Percentiles rank a stretch among this genome's conserved stretches.
Conservation (phyloP, 2,113 vertebrate genomes). For the Zosterops lateralis region DNA sequence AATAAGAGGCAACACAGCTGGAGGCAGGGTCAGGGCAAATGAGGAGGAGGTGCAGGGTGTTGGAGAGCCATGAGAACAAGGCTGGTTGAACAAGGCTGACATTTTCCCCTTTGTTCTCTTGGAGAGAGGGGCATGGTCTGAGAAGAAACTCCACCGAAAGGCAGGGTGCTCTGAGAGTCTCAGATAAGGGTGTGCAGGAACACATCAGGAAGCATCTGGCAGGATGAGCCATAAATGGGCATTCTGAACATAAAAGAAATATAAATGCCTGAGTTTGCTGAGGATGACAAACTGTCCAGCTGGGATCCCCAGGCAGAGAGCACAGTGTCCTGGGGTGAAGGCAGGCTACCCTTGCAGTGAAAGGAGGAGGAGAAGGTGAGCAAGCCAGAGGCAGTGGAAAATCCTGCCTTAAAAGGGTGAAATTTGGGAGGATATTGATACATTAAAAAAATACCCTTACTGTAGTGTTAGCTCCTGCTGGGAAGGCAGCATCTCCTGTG, state of each 20-base stretch:
- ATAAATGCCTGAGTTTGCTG: not conserved
- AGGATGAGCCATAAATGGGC: not conserved
- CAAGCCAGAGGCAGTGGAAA: not conserved
- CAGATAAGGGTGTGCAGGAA: constrained; percentile 8
- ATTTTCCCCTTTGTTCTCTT: not conserved
- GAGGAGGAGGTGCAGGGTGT: not conserved
- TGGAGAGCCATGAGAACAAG: not conserved
- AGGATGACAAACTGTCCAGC: not conserved
- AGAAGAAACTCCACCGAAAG: rapidly evolving
- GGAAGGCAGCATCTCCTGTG: not conserved
- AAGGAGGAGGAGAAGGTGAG: not conserved
- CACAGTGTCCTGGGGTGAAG: not conserved
- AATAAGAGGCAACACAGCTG: not conserved
- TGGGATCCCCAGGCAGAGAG: not conserved
- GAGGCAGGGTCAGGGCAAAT: not conserved
- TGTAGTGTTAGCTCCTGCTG: not conserved
- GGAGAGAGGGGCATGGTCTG: not conserved
- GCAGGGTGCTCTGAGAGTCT: not conserved
- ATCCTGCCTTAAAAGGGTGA: constrained; percentile 14
- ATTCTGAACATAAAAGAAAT: not conserved
- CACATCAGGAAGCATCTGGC: constrained; percentile 32
- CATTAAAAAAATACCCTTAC: not conserved
- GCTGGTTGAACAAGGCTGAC: not conserved
- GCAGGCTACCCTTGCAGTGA: not conserved
- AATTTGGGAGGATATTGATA: not conserved